Percentiles rank a stretch among this genome's conserved stretches.
Evolutionary conservation across 2,888 invertebrate genomes (phyloP).

Genomic region (Trissonchulus latispiculum): DNA sequence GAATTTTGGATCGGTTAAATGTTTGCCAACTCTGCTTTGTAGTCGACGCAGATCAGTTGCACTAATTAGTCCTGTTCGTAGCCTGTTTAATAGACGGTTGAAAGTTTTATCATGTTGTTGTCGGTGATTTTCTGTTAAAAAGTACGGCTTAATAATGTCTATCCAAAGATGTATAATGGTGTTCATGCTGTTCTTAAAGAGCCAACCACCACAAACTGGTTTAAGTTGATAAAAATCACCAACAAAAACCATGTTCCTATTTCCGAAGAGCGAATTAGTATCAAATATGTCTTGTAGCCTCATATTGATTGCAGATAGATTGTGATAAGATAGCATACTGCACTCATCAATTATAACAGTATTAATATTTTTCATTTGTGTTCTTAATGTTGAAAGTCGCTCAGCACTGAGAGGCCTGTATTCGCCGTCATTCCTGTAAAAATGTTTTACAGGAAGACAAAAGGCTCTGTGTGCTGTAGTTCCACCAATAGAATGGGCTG

Average conservation of each 20-base stretch:
- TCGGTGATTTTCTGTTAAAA: background rate
- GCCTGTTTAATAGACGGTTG: background rate
- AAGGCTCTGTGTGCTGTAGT: background rate
- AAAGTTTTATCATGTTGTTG: background rate
- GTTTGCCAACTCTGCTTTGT: background rate
- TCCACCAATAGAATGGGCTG: background rate
- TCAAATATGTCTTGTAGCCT: slow-evolving; percentile 8
- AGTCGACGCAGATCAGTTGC: background rate
- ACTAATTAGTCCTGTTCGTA: background rate
- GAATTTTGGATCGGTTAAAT: background rate
- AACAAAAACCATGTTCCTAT: background rate
- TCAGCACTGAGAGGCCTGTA: background rate
- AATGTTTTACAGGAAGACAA: background rate
- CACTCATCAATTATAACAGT: slow-evolving; percentile 10
- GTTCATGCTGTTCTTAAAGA: background rate
- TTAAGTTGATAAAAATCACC: slow-evolving; percentile 8
- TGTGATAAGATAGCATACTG: slow-evolving; percentile 1
- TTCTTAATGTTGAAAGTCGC: background rate
- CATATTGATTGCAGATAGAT: background rate
- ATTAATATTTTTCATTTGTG: background rate
- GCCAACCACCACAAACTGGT: slow-evolving; percentile 3
- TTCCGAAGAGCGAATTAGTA: background rate
- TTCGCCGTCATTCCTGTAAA: background rate
- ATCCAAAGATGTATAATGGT: background rate
- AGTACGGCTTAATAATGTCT: background rate